Conservation (phyloP, 2,888 invertebrate species). For the Drosophila heteroneura region DNA sequence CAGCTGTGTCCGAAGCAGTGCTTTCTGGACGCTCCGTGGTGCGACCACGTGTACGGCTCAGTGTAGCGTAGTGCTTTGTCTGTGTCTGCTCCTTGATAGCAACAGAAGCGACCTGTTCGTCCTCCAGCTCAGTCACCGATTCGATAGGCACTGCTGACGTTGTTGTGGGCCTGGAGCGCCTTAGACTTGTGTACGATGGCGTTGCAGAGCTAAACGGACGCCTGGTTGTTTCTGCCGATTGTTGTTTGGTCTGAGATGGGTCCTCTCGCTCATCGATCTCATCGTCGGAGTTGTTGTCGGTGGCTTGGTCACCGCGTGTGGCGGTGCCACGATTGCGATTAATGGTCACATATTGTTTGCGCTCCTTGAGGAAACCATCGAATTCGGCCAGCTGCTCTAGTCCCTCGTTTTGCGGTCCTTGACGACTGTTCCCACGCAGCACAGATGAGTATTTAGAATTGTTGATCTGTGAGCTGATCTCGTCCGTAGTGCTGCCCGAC, state of each 20-base stretch:
- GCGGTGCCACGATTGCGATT: slow-evolving; percentile 87
- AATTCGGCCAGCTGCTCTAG: slow-evolving; percentile 84
- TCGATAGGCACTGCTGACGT: slow-evolving; percentile 16
- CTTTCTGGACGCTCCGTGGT: slow-evolving; percentile 43
- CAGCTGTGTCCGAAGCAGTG: slow-evolving; percentile 43
- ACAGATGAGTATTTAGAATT: slow-evolving; percentile 87
- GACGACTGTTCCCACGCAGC: slow-evolving; percentile 87
- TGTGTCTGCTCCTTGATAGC: slow-evolving; percentile 37
- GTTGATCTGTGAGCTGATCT: slow-evolving; percentile 31
- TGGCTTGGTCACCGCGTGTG: slow-evolving; percentile 49
- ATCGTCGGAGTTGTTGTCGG: slow-evolving; percentile 21
- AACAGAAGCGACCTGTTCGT: slow-evolving; percentile 2
- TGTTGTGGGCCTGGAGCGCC: slow-evolving; percentile 88
- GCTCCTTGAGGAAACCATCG: slow-evolving; percentile 85
- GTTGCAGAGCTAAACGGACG: slow-evolving; percentile 80
- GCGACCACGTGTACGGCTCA: slow-evolving; percentile 76
- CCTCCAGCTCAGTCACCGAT: slow-evolving; percentile 12
- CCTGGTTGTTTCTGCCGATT: slow-evolving; percentile 48
- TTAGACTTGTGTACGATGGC: slow-evolving; percentile 90
- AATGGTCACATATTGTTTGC: slow-evolving; percentile 90
- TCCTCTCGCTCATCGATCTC: slow-evolving; percentile 32
- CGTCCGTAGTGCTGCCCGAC: neutral
- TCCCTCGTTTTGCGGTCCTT: slow-evolving; percentile 87
- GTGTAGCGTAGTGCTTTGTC: slow-evolving; percentile 72
- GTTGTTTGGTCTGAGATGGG: slow-evolving; percentile 13